These are phyloP conservation scores for Tor tambroides DNA, from an alignment of 2,113 vertebrate genomes.

Conservation along the genomic window DNA sequence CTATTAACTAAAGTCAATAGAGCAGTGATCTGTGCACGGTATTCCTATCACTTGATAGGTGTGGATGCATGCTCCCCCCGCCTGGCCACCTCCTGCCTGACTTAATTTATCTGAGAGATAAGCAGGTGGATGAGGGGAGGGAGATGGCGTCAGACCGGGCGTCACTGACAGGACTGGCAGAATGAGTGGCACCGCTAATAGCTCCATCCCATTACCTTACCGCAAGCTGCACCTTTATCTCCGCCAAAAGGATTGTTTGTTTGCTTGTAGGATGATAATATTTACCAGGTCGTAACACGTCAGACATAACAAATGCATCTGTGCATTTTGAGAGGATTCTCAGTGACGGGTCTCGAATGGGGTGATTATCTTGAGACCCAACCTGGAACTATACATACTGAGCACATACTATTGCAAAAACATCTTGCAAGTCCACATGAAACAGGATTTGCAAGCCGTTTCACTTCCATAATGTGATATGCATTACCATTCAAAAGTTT, in stretches of 20 bases:
- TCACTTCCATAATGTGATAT: neutral
- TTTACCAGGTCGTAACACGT: conserved; percentile 72
- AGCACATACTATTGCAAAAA: neutral
- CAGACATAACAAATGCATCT: conserved; percentile 77
- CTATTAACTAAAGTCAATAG: conserved; percentile 70
- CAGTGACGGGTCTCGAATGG: conserved; percentile 36
- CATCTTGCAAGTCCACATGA: neutral
- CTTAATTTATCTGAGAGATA: conserved; percentile 83
- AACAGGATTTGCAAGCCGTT: neutral
- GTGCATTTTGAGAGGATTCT: conserved; percentile 67
- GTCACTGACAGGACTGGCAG: conserved; percentile 82
- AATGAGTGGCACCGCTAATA: conserved; percentile 91
- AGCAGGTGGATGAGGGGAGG: conserved; percentile 85
- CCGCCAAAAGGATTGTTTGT: conserved; percentile 76
- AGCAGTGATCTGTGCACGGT: conserved; percentile 74
- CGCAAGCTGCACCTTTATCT: conserved; percentile 78
- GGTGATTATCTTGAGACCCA: neutral
- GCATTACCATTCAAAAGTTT: neutral
- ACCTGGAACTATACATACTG: neutral
- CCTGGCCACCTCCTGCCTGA: conserved; percentile 67
- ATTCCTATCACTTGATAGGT: conserved; percentile 74
- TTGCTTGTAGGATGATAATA: conserved; percentile 80
- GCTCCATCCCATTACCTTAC: conserved; percentile 80
- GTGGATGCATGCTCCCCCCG: conserved; percentile 63
- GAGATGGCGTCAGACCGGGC: conserved; percentile 76